Evolutionary conservation across 2,113 vertebrate genomes (phyloP), one percentile per base, ranked within the genome.

Genomic region (Oncorhynchus tshawytscha): DNA sequence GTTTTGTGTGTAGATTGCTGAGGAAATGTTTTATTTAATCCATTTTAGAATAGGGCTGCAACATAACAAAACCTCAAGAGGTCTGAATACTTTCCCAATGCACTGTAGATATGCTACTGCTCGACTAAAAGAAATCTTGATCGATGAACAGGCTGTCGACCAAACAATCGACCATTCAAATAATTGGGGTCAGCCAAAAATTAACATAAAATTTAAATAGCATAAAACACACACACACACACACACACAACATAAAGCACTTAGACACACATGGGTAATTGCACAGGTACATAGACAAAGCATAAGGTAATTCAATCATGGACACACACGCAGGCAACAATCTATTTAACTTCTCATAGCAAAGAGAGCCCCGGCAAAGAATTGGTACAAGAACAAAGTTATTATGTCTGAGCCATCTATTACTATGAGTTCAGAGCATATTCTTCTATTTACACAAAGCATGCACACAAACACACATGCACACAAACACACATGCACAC

Each of bases 341-440:
- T 64, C 24, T 62, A 78, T 85, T 87, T 25, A 11, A 84, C 90
- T 89, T 84, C 83, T 84, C 70, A 76, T 84, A 79, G 76, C 59
- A 76, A 83, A 79, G 39, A 78, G 84, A 81, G 54, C 27, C 34
- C 31, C 8, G 12, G 24, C 29, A 16, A 67, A 25, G 31, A 79
- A 79, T 66, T 22, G 25, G 25, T 71, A 78, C 86, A 90, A 87
- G 89, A 90, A 90, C 90, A 90, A 88, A 85, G 49, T 70, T 69
- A 16, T 49, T 48, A 54, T 16, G 15, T 54, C 49, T 15, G 3
- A 4, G 1, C 49, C 20, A 54, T 74, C 39, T 25, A 73, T 86
- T 57, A 87, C 8, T 62, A 60, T 54, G 64, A 49, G 68, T 73
- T 78, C 77, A 25, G 27, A 73, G 29, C 60, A 73, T 8, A n/a